Percentiles rank a stretch among this genome's conserved stretches.
These are phyloP conservation scores for Embidobia sp. DNA, from an alignment of 2,888 invertebrate genomes.

Conservation along the genomic window DNA sequence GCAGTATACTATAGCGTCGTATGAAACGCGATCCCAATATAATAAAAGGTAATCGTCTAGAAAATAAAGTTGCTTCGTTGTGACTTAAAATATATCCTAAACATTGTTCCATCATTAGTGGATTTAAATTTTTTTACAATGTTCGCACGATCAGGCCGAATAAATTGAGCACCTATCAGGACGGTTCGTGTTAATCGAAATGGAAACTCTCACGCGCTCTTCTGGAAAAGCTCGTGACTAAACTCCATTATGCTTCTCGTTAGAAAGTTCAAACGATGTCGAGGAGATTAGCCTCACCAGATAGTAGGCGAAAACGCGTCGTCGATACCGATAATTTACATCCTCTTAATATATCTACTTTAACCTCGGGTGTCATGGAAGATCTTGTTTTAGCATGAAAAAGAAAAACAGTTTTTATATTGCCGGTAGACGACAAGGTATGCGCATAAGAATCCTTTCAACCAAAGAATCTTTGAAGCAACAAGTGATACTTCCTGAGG, in stretches of 20 bases:
- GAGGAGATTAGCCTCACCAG: slow-evolving; percentile 54
- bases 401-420: slow-evolving; percentile 2
- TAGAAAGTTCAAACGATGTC: slow-evolving; percentile 65
- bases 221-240: slow-evolving; percentile 66
- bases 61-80: no score
- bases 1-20: slow-evolving; percentile 4
- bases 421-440: not conserved
- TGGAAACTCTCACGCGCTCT: slow-evolving; percentile 67
- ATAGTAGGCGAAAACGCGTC: slow-evolving; percentile 59
- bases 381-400: slow-evolving; percentile 20
- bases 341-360: slow-evolving; percentile 59
- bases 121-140: no score
- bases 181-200: slow-evolving; percentile 69
- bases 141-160: slow-evolving; percentile 9
- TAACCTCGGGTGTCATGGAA: slow-evolving; percentile 35
- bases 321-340: slow-evolving; percentile 58
- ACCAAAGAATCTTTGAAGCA: slow-evolving; percentile 58
- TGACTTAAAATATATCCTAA: not conserved
- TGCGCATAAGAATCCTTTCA: slow-evolving; percentile 26
- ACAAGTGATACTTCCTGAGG: slow-evolving; percentile 61
- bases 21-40: not conserved
- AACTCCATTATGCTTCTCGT: slow-evolving; percentile 64
- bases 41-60: no score
- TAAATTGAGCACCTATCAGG: slow-evolving; percentile 42
- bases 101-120: no score